Percentiles rank a stretch among this genome's conserved stretches.
phyloP scores from a whole-genome alignment of 2,113 vertebrate genomes.

The Petrocephalus zakoni region DNA sequence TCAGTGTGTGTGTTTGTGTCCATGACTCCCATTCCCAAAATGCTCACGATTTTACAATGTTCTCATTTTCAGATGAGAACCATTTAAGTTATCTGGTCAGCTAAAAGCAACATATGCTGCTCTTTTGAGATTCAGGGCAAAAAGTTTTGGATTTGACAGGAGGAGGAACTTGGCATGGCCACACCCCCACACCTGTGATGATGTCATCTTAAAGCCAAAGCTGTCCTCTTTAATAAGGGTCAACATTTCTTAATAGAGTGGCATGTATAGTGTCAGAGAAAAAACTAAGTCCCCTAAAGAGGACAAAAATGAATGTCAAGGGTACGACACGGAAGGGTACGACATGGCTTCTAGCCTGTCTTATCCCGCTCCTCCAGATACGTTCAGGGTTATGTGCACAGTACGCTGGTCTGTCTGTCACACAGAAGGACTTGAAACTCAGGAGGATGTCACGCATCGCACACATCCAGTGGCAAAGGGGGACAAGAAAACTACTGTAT shows the following conservation, averaged over 20 bases:
- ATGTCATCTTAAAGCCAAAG: neutral
- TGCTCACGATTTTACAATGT: neutral
- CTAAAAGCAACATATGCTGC: neutral
- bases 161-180: neutral
- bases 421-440: neutral
- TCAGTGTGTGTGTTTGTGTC: neutral
- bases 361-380: neutral
- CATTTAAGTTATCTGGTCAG: neutral
- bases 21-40: neutral
- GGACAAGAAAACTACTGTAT: conserved; percentile 21
- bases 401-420: neutral
- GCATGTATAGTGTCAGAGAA: too few relatives aligned
- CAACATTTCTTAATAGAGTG: neutral
- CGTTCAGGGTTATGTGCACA: neutral
- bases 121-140: neutral
- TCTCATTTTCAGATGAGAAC: neutral
- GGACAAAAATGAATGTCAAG: too few relatives aligned
- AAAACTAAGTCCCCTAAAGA: neutral
- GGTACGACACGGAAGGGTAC: too few relatives aligned
- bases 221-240: neutral
- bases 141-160: neutral
- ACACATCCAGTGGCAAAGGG: neutral
- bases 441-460: neutral
- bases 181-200: neutral
- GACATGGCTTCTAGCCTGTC: neutral